Evolutionary conservation across 2,888 invertebrate species (phyloP).

Genomic region (Heliconius charithonia): DNA sequence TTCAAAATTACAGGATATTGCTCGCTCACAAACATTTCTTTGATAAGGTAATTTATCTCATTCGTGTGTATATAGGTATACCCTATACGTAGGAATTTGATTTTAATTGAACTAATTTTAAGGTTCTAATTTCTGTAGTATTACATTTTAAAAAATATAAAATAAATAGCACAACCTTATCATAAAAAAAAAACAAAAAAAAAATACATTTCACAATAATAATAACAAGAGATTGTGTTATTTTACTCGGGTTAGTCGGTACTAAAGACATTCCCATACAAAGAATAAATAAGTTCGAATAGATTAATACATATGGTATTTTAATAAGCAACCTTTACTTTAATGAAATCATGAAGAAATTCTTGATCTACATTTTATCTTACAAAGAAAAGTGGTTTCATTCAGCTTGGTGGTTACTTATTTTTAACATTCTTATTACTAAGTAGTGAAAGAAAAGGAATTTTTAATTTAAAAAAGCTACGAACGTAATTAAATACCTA

Average conservation of each 20-base stretch:
- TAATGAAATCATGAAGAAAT: background rate
- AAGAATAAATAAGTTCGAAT: background rate
- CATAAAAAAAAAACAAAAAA: background rate
- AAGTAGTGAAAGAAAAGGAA: background rate
- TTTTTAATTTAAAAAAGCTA: slow-evolving; percentile 23
- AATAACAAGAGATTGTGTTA: background rate
- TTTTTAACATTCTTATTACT: slow-evolving; percentile 2
- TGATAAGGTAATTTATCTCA: slow-evolving; percentile 17
- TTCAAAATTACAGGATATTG: slow-evolving; percentile 43
- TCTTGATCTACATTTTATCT: background rate
- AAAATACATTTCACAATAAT: background rate
- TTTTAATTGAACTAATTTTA: background rate
- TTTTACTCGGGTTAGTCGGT: background rate
- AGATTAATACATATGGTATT: background rate
- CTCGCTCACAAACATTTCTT: slow-evolving; percentile 25
- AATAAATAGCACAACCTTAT: background rate
- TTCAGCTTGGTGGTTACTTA: background rate
- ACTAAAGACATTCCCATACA: background rate
- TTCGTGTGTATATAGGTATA: background rate
- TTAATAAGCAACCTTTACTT: background rate
- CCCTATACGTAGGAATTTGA: background rate
- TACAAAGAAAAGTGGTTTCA: background rate
- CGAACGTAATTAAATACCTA: slow-evolving; percentile 19
- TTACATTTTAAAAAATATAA: too few species aligned
- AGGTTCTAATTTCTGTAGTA: too few species aligned